Evolutionary conservation across 1,140 invertebrate genomes (phyloP), one percentile per base, ranked within the genome.

Genomic region (Hylaeus volcanicus): DNA sequence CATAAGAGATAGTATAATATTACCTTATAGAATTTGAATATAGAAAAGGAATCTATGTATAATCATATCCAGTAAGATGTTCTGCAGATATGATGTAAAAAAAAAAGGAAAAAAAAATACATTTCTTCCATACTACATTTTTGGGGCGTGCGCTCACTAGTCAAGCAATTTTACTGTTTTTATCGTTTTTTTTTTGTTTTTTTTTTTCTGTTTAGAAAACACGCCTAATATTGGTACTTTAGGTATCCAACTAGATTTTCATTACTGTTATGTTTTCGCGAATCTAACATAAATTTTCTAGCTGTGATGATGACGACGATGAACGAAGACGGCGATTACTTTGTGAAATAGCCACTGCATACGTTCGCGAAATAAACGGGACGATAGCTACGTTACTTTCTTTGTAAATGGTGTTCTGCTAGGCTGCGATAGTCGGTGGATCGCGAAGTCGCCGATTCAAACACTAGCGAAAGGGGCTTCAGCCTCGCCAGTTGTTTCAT

Each of bases 81-180:
- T 86, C 51, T 81, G 53, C 74, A 58, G 84, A 85, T 82, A 79
- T 76, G 72, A 81, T 65, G 69, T 84, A 76, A 84, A 69, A 64
- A 61, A 76, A 86, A 26, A 26, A 76, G 85, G 81, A 37, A 77
- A 81, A 82, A 82, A 77, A 81, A 78, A 84, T 82, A 86, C 88
- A 89, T 91, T 88, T 92, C 90, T 91, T 92, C 90, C 90, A 90
- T 90, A 90, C 79, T 85, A 82, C 79, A 86, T 88, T 88, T 68
- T 88, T 71, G 86, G 89, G 85, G 89, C 88, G 87, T 90, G 88
- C 88, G 89, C 91, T 92, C 90, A 92, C 92, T 93, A 93, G 92
- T 92, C 92, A 93, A 92, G 90, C 90, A 90, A 93, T 92, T 90
- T 91, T 89, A 90, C 82, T 90, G 79, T 89, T 88, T 87, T 85